Percentiles rank a stretch among this genome's conserved stretches.
Conservation (phyloP, 2,797 vertebrate species). For the Champsocephalus gunnari region DNA sequence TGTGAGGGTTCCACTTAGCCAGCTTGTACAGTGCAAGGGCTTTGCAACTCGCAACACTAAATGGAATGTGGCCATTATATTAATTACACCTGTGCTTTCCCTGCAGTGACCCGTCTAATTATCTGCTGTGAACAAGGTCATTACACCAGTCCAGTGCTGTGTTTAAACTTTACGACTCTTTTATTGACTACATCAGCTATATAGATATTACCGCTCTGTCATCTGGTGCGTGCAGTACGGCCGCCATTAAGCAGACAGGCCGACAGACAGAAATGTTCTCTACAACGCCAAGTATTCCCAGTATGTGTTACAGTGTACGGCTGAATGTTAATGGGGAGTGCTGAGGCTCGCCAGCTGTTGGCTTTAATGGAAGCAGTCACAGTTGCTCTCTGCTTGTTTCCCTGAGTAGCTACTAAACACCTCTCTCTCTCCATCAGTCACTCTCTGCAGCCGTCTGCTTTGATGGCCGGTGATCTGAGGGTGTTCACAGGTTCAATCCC, state of each 20-base stretch:
- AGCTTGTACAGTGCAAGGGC: not conserved
- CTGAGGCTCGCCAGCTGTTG: slow-evolving; percentile 55
- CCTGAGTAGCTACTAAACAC: slow-evolving; percentile 25
- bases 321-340: slow-evolving; percentile 21
- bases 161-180: not conserved
- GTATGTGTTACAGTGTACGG: slow-evolving; percentile 27
- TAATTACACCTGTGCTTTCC: not conserved
- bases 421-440: slow-evolving; percentile 10
- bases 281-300: slow-evolving; percentile 21
- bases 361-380: slow-evolving; percentile 20
- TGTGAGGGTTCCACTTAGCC: not conserved
- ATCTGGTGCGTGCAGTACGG: not conserved
- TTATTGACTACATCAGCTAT: not conserved
- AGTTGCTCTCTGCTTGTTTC: slow-evolving; percentile 35
- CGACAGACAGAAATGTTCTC: slow-evolving; percentile 1
- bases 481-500: slow-evolving; percentile 8
- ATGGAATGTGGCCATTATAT: not conserved
- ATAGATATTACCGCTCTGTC: not conserved
- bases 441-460: not conserved
- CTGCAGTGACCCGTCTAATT: not conserved
- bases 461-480: not conserved
- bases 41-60: not conserved
- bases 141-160: not conserved
- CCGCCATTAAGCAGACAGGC: slow-evolving; percentile 6
- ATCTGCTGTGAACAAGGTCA: not conserved